Conservation (phyloP, 92 coral and sea anemone genomes). For the Anthopleura xanthogrammica region DNA sequence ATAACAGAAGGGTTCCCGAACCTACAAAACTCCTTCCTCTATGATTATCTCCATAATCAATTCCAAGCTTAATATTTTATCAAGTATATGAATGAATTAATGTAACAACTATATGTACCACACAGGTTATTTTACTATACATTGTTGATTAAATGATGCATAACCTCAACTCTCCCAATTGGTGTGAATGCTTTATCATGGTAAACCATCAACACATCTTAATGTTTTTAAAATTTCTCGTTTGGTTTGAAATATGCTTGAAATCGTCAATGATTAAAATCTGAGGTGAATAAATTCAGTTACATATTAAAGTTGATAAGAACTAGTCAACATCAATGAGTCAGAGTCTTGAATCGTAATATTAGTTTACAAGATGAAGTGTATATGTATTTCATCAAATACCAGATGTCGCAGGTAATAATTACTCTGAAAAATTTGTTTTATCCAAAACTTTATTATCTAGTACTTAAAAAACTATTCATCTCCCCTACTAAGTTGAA, state of each 20-base stretch:
- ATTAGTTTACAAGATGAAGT: background rate
- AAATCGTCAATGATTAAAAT: background rate
- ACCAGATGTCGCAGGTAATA: background rate
- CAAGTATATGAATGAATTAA: too few relatives aligned
- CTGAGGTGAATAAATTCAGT: background rate
- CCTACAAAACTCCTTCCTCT: too few relatives aligned
- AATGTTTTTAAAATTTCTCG: background rate
- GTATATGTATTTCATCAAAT: background rate
- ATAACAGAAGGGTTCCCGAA: too few relatives aligned
- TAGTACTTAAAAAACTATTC: background rate
- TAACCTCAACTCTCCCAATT: background rate
- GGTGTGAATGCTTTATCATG: background rate
- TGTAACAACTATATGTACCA: background rate
- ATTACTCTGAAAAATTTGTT: background rate
- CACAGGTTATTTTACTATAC: background rate
- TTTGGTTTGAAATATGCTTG: background rate
- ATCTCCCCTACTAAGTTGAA: background rate
- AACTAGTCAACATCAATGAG: background rate
- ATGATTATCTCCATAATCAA: too few relatives aligned
- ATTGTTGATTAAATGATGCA: too few relatives aligned
- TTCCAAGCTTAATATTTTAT: too few relatives aligned
- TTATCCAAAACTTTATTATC: background rate
- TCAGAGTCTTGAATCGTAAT: background rate
- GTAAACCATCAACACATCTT: background rate
- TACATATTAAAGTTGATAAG: background rate